Evolutionary conservation across 2,113 vertebrate genomes (phyloP), one percentile per base, ranked within the genome.

Genomic region (Anarhynchus alexandrinus): DNA sequence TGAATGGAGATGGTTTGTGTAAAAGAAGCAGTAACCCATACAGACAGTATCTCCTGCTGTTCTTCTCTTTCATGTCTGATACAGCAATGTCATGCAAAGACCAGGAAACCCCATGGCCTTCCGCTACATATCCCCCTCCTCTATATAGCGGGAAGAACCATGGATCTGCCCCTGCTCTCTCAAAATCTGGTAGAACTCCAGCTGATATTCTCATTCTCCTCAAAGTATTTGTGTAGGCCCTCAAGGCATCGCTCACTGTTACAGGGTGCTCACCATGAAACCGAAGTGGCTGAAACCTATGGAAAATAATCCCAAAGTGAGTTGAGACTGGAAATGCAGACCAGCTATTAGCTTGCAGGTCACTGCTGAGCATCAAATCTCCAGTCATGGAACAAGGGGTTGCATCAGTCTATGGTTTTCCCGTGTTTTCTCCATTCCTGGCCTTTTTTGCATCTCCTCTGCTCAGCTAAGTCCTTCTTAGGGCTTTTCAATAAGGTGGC

Each of bases 321-420:
- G 62, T 16, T 27, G 7, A 36, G 18, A 13, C 11, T 29, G 54
- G 58, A n/a, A 29, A 6, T 2, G 5, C 3, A 49, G 70, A n/a
- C 22, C 23, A 43, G 8, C 3, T 73, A 6, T 27, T 8, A 19
- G 20, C 32, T 73, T 25, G 4, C 2, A 51, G 42, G 10, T 15
- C 64, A 11, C 9, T 43, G 5, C 47, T 59, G 71, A 70, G 12
- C 49, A 42, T 22, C 26, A 23, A 16, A 40, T 66, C 10, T 58
- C 27, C n/a, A 34, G 23, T 2, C 21, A 13, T 3, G 15, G 67
- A 38, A 62, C 80, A 84, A 62, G 1, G 0, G 3, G 1, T 5
- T 69, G 74, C 52, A 57, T 42, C 16, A 67, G 12, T 23, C n/a
- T 13, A 0, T 5, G 21, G 9, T 2, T 82, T 67, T 32, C 42